phyloP scores from a whole-genome alignment of 2,113 vertebrate species.

The Pica pica region DNA sequence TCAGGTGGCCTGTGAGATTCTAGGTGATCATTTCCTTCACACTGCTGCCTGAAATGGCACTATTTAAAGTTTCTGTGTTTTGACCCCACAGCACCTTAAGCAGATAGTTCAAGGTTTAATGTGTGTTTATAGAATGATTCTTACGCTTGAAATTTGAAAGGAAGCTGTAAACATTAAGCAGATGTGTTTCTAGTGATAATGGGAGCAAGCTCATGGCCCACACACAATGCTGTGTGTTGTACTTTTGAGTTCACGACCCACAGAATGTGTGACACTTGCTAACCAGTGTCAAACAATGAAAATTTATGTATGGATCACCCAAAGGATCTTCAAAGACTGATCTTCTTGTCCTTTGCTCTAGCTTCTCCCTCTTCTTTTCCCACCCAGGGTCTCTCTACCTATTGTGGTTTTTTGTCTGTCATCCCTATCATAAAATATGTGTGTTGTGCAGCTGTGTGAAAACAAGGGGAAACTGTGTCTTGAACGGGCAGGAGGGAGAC shows the following conservation, averaged over 20 bases:
- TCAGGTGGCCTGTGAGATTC: not conserved
- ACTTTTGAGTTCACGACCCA: not conserved
- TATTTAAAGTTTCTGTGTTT: not conserved
- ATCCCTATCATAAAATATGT: not conserved
- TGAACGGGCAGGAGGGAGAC: not conserved
- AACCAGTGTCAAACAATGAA: not conserved
- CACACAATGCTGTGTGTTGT: not conserved
- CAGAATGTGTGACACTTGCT: not conserved
- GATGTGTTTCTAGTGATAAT: not conserved
- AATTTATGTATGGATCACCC: not conserved
- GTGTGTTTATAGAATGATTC: not conserved
- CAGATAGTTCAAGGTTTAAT: not conserved
- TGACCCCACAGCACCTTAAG: not conserved
- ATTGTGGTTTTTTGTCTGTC: rapidly evolving
- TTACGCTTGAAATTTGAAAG: not conserved
- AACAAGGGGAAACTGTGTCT: not conserved
- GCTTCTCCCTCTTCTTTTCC: not conserved
- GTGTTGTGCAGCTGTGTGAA: not conserved
- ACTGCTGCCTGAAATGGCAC: not conserved
- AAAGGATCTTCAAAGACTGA: not conserved
- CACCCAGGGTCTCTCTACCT: not conserved
- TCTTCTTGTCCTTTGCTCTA: not conserved
- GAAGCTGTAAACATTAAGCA: not conserved
- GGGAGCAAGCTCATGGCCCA: not conserved
- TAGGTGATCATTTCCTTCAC: not conserved